Base-by-base conservation (phyloP, 1,140 invertebrate genomes). In the Bradynema listronoti region DNA sequence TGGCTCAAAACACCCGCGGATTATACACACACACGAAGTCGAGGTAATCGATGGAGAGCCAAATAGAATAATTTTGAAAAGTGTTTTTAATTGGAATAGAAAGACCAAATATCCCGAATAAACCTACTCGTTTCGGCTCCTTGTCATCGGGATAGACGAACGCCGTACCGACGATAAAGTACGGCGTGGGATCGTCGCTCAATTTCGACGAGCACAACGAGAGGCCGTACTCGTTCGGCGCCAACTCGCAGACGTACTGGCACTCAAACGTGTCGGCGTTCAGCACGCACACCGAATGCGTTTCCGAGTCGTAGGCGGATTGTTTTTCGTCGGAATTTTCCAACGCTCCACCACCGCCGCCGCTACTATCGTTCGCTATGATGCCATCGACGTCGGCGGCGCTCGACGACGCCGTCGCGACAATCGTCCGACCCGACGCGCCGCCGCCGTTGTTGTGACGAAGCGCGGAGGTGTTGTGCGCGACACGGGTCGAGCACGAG, bases 81-180 rank as follows among this genome's bases (percentile, higher is more conserved):
- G n/a, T n/a, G n/a, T n/a, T n/a, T n/a, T n/a, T n/a, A n/a, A 64
- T 41, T 9, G n/a, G 25, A 9, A 47, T 9, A 9, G 29, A 7
- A 7, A 19, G 29, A 47, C 45, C 22, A 9, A 7, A 22, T 22
- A 47, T 11, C 19, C 22, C 22, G 19, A 47, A 47, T 11, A 39
- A 25, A 29, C 7, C 39, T 41, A 77, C 70, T n/a, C 47, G 83
- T 81, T 91, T 96, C 0, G 92, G 90, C 74, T 96, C 92, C 0
- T 88, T 85, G 76, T 98, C 94, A 69, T 97, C 92, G 0, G 89
- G 87, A 80, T 91, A 87, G 2, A 97, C 86, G 24, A 91, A 81
- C 2, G 89, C 90, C 4, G 94, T 97, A 32, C 93, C 93, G 41
- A 97, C 87, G 29, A 95, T 85, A 78, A 87, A 97, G 80, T 97